Percentiles rank a stretch among this genome's conserved stretches.
Conservation (phyloP, 2,888 invertebrate genomes). For the Creontiades dilutus region DNA sequence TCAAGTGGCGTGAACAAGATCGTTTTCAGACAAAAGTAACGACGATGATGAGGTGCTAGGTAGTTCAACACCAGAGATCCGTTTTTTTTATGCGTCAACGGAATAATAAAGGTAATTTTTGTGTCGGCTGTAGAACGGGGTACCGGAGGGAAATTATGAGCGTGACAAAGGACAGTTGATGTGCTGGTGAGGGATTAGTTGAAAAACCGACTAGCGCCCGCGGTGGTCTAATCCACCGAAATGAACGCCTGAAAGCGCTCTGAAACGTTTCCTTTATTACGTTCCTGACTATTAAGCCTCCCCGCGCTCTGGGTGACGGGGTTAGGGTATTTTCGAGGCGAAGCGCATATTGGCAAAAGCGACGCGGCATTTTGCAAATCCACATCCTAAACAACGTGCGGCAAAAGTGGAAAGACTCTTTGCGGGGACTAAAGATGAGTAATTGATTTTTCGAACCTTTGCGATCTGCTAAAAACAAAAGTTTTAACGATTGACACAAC, state of each 20-base stretch:
- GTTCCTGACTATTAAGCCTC: constrained; percentile 19
- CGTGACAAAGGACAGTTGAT: constrained; percentile 70
- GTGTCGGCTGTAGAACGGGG: background rate
- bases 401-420: no score
- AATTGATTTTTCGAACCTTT: no score
- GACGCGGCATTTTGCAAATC: no score
- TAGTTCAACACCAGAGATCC: background rate
- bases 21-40: background rate
- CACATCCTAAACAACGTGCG: no score
- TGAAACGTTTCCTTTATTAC: constrained; percentile 52
- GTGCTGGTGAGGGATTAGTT: constrained; percentile 31
- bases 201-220: background rate
- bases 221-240: constrained; percentile 26
- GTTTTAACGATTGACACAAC: no score
- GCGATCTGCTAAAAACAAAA: no score
- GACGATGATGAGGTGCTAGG: background rate
- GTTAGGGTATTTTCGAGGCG: no score
- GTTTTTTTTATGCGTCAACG: constrained; percentile 8
- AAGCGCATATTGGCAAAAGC: no score
- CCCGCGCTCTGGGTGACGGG: background rate
- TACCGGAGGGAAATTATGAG: constrained; percentile 59
- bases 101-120: constrained; percentile 59
- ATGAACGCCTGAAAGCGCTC: constrained; percentile 18
- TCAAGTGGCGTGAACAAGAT: background rate
- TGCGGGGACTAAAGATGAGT: no score